Base-by-base conservation (phyloP, 2,113 vertebrate species). In the Bos javanicus region DNA sequence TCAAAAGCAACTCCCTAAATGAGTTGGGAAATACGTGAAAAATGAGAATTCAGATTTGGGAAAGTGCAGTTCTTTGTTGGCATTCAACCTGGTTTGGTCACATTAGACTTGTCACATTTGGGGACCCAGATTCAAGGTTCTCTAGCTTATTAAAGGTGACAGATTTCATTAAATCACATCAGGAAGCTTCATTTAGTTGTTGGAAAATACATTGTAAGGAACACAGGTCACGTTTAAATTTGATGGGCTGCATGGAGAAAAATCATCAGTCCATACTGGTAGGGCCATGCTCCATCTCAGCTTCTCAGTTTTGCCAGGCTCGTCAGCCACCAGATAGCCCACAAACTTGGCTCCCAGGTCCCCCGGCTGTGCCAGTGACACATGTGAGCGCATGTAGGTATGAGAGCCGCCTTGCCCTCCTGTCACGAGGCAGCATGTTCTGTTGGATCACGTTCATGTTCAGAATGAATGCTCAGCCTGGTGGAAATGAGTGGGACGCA, bases 391-490 rank as follows among this genome's bases (percentile, higher is more conserved):
- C 90, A 78, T 2, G 8, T 64, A 39, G 92, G 91, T 56, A 9
- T 62, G 52, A 80, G 95, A 92, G 88, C 80, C 25, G 0, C 50
- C 1, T 2, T 54, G 89, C 78, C 94, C 56, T 90, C 97, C 96
- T 84, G 64, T 10, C 36, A 89, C 57, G 97, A 90, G 78, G 52
- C 98, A 90, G 91, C 43, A 94, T 97, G 96, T 95, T 89, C 89
- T n/a, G 0, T 90, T 98, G 97, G 98, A 97, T 78, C 19, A 21
- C 0, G 2, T 87, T 97, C 97, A 95, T 9, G 1, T 25, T 83
- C 43, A 71, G 59, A 52, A 57, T 96, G 91, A 52, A 81, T 88
- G 81, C 39, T 97, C 17, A 16, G 33, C 23, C 6, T 59, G 25
- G 46, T 95, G 67, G 93, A 93, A 96, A 62, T 54, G 25, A 43